phyloP scores from a whole-genome alignment of 1,140 invertebrate species.

The Drosophila melanica region DNA sequence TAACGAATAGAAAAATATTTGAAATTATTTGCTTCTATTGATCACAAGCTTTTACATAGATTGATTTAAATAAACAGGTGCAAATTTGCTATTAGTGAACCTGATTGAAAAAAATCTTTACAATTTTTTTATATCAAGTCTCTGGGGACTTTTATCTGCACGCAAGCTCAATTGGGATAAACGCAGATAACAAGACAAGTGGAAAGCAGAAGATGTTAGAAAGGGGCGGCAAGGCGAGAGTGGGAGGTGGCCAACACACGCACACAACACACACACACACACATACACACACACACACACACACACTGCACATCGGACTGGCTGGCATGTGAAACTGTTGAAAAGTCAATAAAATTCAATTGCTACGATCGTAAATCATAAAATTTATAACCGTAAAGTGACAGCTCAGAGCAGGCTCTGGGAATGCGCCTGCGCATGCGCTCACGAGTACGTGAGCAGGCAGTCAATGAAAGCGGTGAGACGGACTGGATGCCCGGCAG shows the following conservation, averaged over 20 bases:
- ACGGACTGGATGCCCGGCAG: not conserved
- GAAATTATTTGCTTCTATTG: too few relatives aligned
- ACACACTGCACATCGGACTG: not conserved
- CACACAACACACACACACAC: not conserved
- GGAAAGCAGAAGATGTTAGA: not conserved
- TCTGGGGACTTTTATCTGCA: not conserved
- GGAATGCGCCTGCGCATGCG: slow-evolving; percentile 64
- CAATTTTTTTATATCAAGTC: too few relatives aligned
- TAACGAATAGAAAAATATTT: too few relatives aligned
- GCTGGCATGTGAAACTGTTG: slow-evolving; percentile 67
- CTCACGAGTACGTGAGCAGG: slow-evolving; percentile 49
- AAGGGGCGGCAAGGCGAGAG: not conserved
- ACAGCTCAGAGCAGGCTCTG: slow-evolving; percentile 78
- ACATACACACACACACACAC: not conserved
- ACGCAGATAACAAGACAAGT: not conserved
- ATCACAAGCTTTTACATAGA: too few relatives aligned
- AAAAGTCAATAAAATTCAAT: slow-evolving; percentile 82
- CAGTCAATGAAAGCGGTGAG: slow-evolving; percentile 33
- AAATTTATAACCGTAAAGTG: slow-evolving; percentile 83
- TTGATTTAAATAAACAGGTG: too few relatives aligned
- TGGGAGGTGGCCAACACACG: slow-evolving; percentile 6
- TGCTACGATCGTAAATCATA: slow-evolving; percentile 80
- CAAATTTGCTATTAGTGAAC: too few relatives aligned
- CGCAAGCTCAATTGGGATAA: not conserved
- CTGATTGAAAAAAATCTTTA: too few relatives aligned